A percentile compares a stretch with the other conserved stretches of the same genome.
phyloP scores from a whole-genome alignment of 2,888 invertebrate genomes.

The Agrotis exclamationis region DNA sequence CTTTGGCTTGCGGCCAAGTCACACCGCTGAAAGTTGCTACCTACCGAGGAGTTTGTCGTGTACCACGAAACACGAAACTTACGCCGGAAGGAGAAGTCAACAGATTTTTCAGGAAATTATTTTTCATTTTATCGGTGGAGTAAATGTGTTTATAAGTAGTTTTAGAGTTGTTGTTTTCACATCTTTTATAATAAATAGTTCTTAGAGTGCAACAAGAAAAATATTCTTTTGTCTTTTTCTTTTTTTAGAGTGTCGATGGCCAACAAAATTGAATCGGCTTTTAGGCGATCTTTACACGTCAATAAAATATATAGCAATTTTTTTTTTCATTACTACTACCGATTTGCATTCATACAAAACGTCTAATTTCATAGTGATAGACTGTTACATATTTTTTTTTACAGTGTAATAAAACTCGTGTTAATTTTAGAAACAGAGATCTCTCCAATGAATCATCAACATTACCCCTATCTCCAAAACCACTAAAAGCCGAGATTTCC shows the following conservation, averaged over 20 bases:
- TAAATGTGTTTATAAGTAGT: slow-evolving; percentile 1
- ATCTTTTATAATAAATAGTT: background rate
- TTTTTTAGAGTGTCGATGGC: too few relatives aligned
- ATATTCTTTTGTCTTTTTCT: too few relatives aligned
- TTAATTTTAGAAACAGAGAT: too few relatives aligned
- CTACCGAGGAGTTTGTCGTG: slow-evolving; percentile 31
- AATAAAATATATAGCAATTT: too few relatives aligned
- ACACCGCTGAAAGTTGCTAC: slow-evolving; percentile 37
- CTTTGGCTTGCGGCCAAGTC: slow-evolving; percentile 57
- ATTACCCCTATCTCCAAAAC: background rate
- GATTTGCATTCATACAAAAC: too few relatives aligned
- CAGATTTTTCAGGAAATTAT: slow-evolving; percentile 40
- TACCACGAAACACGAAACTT: slow-evolving; percentile 43
- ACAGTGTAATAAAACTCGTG: too few relatives aligned
- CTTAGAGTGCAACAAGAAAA: too few relatives aligned
- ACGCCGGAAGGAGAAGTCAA: slow-evolving; percentile 23
- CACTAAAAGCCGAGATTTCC: slow-evolving; percentile 3
- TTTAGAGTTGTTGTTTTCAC: background rate
- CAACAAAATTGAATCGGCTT: too few relatives aligned
- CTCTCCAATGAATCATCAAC: background rate
- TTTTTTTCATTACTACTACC: too few relatives aligned
- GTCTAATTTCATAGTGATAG: too few relatives aligned
- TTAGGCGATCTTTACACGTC: too few relatives aligned
- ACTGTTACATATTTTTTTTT: too few relatives aligned
- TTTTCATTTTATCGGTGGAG: slow-evolving; percentile 10